phyloP scores from a whole-genome alignment of 2,888 invertebrate genomes.

The Heteromurus nitidus region DNA sequence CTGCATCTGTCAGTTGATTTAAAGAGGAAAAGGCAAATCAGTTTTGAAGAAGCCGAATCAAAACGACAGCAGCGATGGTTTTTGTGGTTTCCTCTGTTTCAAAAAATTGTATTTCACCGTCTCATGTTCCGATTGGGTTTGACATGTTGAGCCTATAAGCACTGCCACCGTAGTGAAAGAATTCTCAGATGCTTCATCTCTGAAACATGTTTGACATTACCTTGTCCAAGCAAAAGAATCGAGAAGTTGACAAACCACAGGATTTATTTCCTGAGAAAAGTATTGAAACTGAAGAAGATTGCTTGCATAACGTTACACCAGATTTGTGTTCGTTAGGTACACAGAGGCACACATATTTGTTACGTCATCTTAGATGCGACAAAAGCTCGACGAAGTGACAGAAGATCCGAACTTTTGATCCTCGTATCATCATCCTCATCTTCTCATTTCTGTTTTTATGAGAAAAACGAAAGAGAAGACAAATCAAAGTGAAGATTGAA shows the following conservation, averaged over 20 bases:
- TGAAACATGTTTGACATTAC: background rate
- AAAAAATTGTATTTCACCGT: background rate
- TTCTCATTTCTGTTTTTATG: constrained; percentile 15
- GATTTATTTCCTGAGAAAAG: constrained; percentile 30
- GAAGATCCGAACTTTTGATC: constrained; percentile 5
- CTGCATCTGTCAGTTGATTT: constrained; percentile 37
- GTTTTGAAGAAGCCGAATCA: constrained; percentile 30
- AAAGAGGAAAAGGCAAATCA: constrained; percentile 26
- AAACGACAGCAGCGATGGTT: constrained; percentile 49
- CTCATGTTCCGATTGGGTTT: constrained; percentile 30
- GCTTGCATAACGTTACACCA: background rate
- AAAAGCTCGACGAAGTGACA: constrained; percentile 29
- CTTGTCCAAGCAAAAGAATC: too few relatives aligned
- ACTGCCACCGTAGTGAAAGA: too few relatives aligned
- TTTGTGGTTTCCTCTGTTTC: constrained; percentile 52
- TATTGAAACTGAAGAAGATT: constrained; percentile 50
- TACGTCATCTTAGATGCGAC: background rate
- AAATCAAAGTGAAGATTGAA: constrained; percentile 33
- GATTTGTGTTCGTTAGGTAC: too few relatives aligned
- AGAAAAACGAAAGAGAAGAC: constrained; percentile 4
- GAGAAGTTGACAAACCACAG: constrained; percentile 49
- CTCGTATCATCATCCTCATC: background rate
- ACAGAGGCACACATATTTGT: background rate
- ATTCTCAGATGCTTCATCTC: constrained; percentile 6
- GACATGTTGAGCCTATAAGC: background rate